Evolutionary conservation across 2,888 invertebrate species (phyloP), one percentile per base, ranked within the genome.

Genomic region (Meghimatium bilineatum): DNA sequence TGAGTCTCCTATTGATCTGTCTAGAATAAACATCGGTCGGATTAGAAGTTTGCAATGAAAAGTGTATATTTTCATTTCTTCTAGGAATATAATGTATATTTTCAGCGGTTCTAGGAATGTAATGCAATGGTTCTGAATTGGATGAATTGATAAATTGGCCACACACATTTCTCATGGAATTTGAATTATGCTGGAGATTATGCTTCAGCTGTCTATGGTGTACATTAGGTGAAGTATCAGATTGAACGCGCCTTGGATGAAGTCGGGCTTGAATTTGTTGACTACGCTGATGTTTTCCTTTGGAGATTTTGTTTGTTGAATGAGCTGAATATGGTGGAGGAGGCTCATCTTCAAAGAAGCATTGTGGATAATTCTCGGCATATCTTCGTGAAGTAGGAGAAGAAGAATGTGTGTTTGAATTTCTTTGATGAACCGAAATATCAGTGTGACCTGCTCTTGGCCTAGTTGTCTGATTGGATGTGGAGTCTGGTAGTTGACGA

Each of bases 301-400:
- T 29, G 32, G 66, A 1, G n/a, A 23, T 23, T 3, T 36, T n/a
- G 56, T 67, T 63, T 26, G 36, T 29, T 17, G 36, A 69, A 10
- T 36, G 34, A 38, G 67, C n/a, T 6, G 83, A 49, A 72, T 83
- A 83, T 23, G 83, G 83, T 32, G 83, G 83, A 14, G 83, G 83
- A 20, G 83, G 83, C 17, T 83, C 83, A 12, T 83, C 83, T 60
- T 83, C 79, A 34, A 72, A 83, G 38, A 79, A 80, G 26, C 83
- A 83, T 20, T 63, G 74, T 23, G 83, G 83, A 34, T 83, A 83
- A 17, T 72, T 44, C n/a, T 83, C 79, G 6, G 66, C 83, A 60
- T 83, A 79, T 32, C 83, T 56, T n/a, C 44, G 60, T 14, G 80
- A 26, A 20, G 29, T 36, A 17, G 14, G n/a, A n/a, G 63, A 0